These are phyloP conservation scores for Ariolimax columbianus DNA, from an alignment of 2,888 invertebrate genomes.

Conservation along the genomic window DNA sequence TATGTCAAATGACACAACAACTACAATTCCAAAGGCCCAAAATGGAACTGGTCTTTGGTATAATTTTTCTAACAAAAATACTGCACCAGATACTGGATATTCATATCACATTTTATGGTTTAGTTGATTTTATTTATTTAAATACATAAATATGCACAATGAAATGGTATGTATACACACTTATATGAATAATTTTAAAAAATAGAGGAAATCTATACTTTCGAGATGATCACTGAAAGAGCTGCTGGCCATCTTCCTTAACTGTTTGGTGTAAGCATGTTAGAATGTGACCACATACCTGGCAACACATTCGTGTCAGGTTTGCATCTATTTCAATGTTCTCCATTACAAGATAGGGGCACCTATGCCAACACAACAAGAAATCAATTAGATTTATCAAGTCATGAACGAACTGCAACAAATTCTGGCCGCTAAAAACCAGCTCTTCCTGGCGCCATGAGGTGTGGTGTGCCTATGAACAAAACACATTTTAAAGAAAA, in stretches of 20 bases:
- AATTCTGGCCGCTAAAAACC: constrained; percentile 9
- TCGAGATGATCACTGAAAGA: constrained; percentile 2
- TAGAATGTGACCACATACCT: constrained; percentile 54
- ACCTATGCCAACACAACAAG: constrained; percentile 58
- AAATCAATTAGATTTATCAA: constrained; percentile 54
- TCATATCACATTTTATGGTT: too few relatives aligned
- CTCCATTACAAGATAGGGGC: constrained; percentile 57
- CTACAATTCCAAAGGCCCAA: background rate
- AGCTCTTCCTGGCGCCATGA: constrained; percentile 8
- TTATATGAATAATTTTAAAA: too few relatives aligned
- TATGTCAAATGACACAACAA: too few relatives aligned
- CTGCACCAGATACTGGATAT: too few relatives aligned
- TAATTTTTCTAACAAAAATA: background rate
- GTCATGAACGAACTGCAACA: constrained; percentile 13
- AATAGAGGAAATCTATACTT: background rate
- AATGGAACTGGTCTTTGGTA: background rate
- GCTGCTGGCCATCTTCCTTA: constrained; percentile 32
- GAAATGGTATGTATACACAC: background rate
- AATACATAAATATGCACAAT: background rate
- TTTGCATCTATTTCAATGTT: constrained; percentile 58
- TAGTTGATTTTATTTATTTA: background rate
- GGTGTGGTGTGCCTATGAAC: constrained; percentile 38
- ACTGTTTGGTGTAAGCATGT: constrained; percentile 25
- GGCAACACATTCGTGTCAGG: constrained; percentile 54
- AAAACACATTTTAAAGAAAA: constrained; percentile 38